Conservation (phyloP, 2,888 invertebrate genomes). For the Oscheius sp. region DNA sequence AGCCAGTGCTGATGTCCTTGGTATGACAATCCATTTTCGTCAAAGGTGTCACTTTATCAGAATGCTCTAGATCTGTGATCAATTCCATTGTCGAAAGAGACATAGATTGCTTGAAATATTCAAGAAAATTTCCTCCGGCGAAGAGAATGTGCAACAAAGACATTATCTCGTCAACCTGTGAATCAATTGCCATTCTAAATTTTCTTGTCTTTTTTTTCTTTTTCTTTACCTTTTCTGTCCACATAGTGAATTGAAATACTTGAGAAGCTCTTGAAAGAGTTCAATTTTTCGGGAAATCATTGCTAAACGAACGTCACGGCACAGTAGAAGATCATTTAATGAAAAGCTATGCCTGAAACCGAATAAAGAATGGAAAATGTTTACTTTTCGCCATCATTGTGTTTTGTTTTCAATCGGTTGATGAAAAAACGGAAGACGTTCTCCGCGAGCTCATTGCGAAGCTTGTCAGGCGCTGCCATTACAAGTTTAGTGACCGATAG, state of each 20-base stretch:
- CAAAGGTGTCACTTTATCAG: background rate
- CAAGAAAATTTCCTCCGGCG: slow-evolving; percentile 8
- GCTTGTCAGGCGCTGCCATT: background rate
- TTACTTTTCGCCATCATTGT: slow-evolving; percentile 19
- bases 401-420: slow-evolving; percentile 11
- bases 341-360: slow-evolving; percentile 19
- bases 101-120: slow-evolving; percentile 10
- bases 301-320: slow-evolving; percentile 5
- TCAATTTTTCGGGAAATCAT: background rate
- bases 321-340: background rate
- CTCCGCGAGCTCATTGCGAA: slow-evolving; percentile 8
- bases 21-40: background rate
- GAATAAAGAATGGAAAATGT: background rate
- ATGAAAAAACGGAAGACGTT: slow-evolving; percentile 12
- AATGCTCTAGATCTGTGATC: background rate
- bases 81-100: background rate
- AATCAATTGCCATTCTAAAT: slow-evolving; percentile 9
- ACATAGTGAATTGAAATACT: slow-evolving; percentile 10
- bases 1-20: background rate
- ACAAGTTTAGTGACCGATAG: background rate
- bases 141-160: slow-evolving; percentile 19
- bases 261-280: slow-evolving; percentile 5
- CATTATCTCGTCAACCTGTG: slow-evolving; percentile 11
- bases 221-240: background rate
- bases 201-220: too few species aligned